A percentile compares a stretch with the other conserved stretches of the same genome.
Evolutionary conservation across 1,140 invertebrate genomes (phyloP).

Genomic region (Conus ventricosus): DNA sequence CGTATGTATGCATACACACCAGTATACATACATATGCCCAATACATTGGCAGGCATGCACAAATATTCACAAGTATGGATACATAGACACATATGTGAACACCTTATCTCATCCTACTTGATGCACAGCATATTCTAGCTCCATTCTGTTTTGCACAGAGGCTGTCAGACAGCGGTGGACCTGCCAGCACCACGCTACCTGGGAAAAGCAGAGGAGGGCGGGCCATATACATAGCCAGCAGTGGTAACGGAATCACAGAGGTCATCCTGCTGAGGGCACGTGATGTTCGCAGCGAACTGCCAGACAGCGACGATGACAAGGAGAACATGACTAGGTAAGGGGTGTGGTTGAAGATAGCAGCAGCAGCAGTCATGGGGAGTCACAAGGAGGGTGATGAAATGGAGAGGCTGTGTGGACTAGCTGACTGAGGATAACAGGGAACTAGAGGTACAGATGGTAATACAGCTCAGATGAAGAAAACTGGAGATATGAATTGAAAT

Average conservation of each 20-base stretch:
- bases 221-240: constrained; percentile 76
- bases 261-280: constrained; percentile 62
- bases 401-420: no score
- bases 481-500: no score
- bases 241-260: constrained; percentile 71
- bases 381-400: no score
- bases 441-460: no score
- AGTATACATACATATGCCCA: no score
- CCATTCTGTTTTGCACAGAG: constrained; percentile 49
- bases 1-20: no score
- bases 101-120: no score
- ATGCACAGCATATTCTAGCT: neutral
- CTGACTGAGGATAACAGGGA: no score
- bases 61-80: no score
- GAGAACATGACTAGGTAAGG: constrained; percentile 53
- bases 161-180: constrained; percentile 75
- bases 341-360: neutral
- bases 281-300: constrained; percentile 48
- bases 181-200: constrained; percentile 79
- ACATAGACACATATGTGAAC: no score
- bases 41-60: no score
- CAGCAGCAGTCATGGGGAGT: neutral
- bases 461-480: no score
- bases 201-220: constrained; percentile 73
- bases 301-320: constrained; percentile 49